Evolutionary conservation across 2,888 invertebrate genomes (phyloP).

Genomic region (Plutella xylostella): DNA sequence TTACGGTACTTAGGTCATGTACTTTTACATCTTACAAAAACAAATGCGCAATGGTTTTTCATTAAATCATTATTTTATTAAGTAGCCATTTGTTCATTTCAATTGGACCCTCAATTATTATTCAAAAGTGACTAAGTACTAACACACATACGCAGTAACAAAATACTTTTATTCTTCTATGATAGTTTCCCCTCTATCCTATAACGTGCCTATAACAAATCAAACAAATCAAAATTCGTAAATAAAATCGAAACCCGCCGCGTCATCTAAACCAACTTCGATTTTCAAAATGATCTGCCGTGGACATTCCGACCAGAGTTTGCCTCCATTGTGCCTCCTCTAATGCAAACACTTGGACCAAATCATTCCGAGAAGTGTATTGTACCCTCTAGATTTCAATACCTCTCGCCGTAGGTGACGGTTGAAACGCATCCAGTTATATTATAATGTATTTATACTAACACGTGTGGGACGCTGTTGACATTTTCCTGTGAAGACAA

Average conservation of each 20-base stretch:
- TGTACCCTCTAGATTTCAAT: conserved; percentile 48
- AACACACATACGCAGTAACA: too few relatives aligned
- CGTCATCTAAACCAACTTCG: conserved; percentile 55
- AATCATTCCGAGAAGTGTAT: conserved; percentile 52
- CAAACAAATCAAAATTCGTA: conserved; percentile 35
- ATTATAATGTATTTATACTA: conserved; percentile 27
- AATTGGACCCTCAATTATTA: too few relatives aligned
- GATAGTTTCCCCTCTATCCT: too few relatives aligned
- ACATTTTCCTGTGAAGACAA: conserved; percentile 26
- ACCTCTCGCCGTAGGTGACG: conserved; percentile 40
- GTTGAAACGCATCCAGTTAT: conserved; percentile 14
- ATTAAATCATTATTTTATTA: too few relatives aligned
- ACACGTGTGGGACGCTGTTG: conserved; percentile 24
- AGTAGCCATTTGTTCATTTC: too few relatives aligned
- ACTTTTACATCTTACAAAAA: too few relatives aligned
- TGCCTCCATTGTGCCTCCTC: conserved; percentile 49
- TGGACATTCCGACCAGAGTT: conserved; percentile 38
- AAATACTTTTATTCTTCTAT: too few relatives aligned
- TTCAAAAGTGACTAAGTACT: too few relatives aligned
- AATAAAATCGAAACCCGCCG: conserved; percentile 28
- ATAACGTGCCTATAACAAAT: too few relatives aligned
- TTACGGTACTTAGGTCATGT: too few relatives aligned
- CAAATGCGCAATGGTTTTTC: too few relatives aligned
- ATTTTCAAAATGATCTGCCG: conserved; percentile 51
- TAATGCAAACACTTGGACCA: conserved; percentile 51